These are phyloP conservation scores for Bombus waltoni DNA, from an alignment of 1,140 invertebrate genomes.

Conservation along the genomic window DNA sequence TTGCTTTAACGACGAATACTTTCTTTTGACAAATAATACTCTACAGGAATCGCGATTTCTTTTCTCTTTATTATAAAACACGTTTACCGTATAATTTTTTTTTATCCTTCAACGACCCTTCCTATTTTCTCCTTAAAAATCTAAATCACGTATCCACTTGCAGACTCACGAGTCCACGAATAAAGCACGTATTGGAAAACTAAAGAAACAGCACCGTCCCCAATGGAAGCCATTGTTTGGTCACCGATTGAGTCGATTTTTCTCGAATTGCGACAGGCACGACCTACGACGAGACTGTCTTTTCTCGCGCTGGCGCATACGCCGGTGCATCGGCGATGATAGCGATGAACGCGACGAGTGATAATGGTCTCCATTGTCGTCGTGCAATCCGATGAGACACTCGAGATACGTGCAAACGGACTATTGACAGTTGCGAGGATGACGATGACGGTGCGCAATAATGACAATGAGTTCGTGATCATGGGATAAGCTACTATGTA, in stretches of 20 bases:
- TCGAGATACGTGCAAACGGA: conserved; percentile 53
- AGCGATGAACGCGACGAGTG: conserved; percentile 55
- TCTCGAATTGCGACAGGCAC: not conserved
- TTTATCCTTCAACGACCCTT: not conserved
- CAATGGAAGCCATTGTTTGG: not conserved
- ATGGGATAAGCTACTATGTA: conserved; percentile 53
- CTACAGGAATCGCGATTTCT: not conserved
- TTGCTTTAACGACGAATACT: not conserved
- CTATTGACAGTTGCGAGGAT: conserved; percentile 60
- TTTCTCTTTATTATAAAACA: not conserved
- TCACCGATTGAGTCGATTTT: not conserved
- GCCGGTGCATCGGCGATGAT: conserved; percentile 23
- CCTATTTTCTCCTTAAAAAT: too few species aligned
- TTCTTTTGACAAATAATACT: too few species aligned
- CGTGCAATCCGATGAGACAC: conserved; percentile 53
- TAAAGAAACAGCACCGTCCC: too few species aligned
- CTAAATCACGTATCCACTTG: too few species aligned
- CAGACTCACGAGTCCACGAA: too few species aligned
- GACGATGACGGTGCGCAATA: conserved; percentile 54
- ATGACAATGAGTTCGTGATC: conserved; percentile 52
- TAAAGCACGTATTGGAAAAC: too few species aligned
- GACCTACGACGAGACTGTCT: not conserved
- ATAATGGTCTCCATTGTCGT: conserved; percentile 62
- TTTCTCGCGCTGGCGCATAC: not conserved
- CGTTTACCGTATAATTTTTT: not conserved